Evolutionary conservation across 2,888 invertebrate genomes (phyloP).

Genomic region (Phyto melanocephala): DNA sequence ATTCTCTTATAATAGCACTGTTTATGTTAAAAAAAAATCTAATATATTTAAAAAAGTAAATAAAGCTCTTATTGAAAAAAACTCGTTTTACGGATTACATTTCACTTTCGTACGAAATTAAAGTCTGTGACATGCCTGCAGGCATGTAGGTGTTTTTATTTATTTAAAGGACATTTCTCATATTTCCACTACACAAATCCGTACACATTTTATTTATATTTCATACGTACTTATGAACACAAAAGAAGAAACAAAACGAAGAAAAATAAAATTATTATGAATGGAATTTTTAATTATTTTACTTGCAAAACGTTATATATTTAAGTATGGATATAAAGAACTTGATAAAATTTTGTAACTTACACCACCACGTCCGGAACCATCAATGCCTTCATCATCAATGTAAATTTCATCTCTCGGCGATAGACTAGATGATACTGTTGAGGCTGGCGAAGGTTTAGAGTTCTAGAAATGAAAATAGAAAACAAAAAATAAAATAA

Average conservation of each 20-base stretch:
- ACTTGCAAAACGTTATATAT: not conserved
- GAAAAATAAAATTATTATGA: not conserved
- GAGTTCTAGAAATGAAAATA: constrained; percentile 73
- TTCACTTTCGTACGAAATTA: too few species aligned
- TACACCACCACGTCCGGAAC: constrained; percentile 84
- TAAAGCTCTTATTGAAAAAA: too few species aligned
- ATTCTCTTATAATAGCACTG: too few species aligned
- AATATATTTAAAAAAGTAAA: too few species aligned
- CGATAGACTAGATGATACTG: constrained; percentile 69
- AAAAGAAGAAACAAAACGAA: not conserved
- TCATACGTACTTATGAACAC: too few species aligned
- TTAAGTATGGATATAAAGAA: not conserved
- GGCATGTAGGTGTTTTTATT: not conserved
- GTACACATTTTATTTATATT: not conserved
- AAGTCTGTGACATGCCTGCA: too few species aligned
- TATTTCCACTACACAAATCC: not conserved
- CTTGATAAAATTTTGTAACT: constrained; percentile 72
- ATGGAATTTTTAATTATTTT: constrained; percentile 40
- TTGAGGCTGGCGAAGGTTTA: constrained; percentile 73
- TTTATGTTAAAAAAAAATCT: too few species aligned
- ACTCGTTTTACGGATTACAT: too few species aligned
- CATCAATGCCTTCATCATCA: constrained; percentile 88
- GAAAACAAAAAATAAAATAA: constrained; percentile 12
- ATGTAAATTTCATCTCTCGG: constrained; percentile 83
- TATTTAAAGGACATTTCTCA: not conserved